Evolutionary conservation across 1,140 invertebrate genomes (phyloP).

Genomic region (Maconellicoccus hirsutus): DNA sequence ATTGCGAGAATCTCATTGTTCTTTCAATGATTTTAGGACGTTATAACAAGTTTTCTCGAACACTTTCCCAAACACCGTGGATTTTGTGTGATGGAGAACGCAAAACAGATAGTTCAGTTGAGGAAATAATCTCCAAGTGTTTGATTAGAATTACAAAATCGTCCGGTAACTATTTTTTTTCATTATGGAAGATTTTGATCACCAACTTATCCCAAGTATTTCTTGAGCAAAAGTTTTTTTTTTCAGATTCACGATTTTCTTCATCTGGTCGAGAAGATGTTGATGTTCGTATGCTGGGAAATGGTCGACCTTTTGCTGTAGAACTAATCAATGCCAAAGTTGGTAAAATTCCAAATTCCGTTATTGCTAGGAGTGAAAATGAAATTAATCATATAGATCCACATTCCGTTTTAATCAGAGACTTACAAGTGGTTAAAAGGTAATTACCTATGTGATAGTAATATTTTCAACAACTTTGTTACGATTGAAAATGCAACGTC

Average conservation of each 20-base stretch:
- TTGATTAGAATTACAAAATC: slow-evolving; percentile 37
- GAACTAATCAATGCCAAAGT: slow-evolving; percentile 60
- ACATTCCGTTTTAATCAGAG: slow-evolving; percentile 46
- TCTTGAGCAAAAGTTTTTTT: too few species aligned
- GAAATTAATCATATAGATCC: slow-evolving; percentile 47
- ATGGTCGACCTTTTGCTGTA: slow-evolving; percentile 73
- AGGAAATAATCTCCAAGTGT: slow-evolving; percentile 69
- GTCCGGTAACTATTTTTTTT: too few species aligned
- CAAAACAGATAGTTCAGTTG: slow-evolving; percentile 72
- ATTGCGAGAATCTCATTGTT: too few species aligned
- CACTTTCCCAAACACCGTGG: slow-evolving; percentile 90
- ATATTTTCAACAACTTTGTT: too few species aligned
- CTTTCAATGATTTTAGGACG: slow-evolving; percentile 51
- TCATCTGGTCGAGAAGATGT: slow-evolving; percentile 91
- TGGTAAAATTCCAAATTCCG: slow-evolving; percentile 40
- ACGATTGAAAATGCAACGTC: too few species aligned
- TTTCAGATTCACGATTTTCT: slow-evolving; percentile 50
- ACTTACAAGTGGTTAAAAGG: slow-evolving; percentile 51
- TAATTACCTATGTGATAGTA: too few species aligned
- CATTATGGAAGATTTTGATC: too few species aligned
- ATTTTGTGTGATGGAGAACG: slow-evolving; percentile 61
- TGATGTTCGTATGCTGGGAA: slow-evolving; percentile 77
- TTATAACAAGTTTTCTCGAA: slow-evolving; percentile 78
- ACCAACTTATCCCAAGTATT: too few species aligned
- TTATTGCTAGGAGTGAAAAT: slow-evolving; percentile 44